Conservation (phyloP, 2,888 invertebrate species). For the Drosophila multiciliata region DNA sequence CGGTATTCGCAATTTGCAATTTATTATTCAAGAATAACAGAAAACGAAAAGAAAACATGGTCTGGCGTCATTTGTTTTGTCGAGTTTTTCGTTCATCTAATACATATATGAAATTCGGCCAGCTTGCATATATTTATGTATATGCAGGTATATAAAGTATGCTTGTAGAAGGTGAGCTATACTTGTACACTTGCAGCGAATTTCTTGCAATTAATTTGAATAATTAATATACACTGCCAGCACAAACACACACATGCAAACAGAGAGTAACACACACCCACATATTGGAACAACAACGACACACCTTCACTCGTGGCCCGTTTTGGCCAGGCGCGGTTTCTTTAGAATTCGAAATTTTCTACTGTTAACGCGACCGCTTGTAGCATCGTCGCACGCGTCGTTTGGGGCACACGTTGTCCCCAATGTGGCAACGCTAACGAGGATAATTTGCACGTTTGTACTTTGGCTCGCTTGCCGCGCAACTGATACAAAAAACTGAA, state of each 20-base stretch:
- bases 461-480: slow-evolving; percentile 69
- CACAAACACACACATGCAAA: slow-evolving; percentile 28
- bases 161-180: slow-evolving; percentile 6
- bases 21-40: slow-evolving; percentile 8
- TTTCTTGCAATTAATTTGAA: slow-evolving; percentile 74
- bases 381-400: slow-evolving; percentile 48
- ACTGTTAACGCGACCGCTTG: slow-evolving; percentile 58
- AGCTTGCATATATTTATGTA: slow-evolving; percentile 10
- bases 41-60: slow-evolving; percentile 2
- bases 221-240: slow-evolving; percentile 71
- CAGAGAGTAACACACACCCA: slow-evolving; percentile 2
- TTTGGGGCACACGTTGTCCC: slow-evolving; percentile 47
- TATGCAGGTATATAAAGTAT: slow-evolving; percentile 19
- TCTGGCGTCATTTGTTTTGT: slow-evolving; percentile 25
- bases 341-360: slow-evolving; percentile 66
- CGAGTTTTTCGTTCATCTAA: slow-evolving; percentile 41
- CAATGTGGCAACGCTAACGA: slow-evolving; percentile 41
- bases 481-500: slow-evolving; percentile 60
- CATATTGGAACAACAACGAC: slow-evolving; percentile 42
- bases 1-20: background rate
- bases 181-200: slow-evolving; percentile 51
- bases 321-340: slow-evolving; percentile 64
- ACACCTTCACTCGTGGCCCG: slow-evolving; percentile 76
- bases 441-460: slow-evolving; percentile 71
- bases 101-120: slow-evolving; percentile 16